A percentile compares a stretch with the other conserved stretches of the same genome.
phyloP scores from a whole-genome alignment of 2,797 vertebrate species.

The Neomorphus geoffroyi region DNA sequence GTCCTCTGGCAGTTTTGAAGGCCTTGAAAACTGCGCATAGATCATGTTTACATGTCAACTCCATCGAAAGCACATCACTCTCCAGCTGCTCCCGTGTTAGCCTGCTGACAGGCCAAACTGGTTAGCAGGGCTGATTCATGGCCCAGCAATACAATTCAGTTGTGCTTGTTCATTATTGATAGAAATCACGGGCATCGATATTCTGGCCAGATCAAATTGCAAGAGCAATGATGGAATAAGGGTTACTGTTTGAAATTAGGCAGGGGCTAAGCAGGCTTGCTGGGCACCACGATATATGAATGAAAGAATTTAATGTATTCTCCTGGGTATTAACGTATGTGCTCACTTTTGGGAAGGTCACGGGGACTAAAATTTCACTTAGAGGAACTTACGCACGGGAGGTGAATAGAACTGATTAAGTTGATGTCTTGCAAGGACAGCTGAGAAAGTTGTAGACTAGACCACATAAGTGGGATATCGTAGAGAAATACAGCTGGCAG shows the following conservation, averaged over 20 bases:
- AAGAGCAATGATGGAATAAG: background rate
- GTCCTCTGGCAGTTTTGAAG: background rate
- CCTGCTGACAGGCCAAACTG: background rate
- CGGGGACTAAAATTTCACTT: background rate
- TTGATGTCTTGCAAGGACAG: background rate
- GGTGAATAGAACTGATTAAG: background rate
- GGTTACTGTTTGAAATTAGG: background rate
- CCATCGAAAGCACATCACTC: background rate
- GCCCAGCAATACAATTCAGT: background rate
- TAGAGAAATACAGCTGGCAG: background rate
- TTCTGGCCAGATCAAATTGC: slow-evolving; percentile 9
- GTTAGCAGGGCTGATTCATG: background rate
- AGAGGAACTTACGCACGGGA: background rate
- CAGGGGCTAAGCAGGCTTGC: background rate
- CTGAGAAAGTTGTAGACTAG: background rate
- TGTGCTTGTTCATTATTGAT: background rate
- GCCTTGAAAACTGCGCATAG: background rate
- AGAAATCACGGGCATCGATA: background rate
- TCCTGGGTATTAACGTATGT: background rate
- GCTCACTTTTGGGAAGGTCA: background rate
- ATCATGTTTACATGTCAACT: background rate
- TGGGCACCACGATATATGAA: background rate
- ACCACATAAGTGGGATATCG: fast-evolving
- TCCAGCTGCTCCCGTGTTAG: background rate
- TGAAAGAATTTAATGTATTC: background rate